Conservation (phyloP, 2,797 vertebrate species). For the Ataeniobius toweri region DNA sequence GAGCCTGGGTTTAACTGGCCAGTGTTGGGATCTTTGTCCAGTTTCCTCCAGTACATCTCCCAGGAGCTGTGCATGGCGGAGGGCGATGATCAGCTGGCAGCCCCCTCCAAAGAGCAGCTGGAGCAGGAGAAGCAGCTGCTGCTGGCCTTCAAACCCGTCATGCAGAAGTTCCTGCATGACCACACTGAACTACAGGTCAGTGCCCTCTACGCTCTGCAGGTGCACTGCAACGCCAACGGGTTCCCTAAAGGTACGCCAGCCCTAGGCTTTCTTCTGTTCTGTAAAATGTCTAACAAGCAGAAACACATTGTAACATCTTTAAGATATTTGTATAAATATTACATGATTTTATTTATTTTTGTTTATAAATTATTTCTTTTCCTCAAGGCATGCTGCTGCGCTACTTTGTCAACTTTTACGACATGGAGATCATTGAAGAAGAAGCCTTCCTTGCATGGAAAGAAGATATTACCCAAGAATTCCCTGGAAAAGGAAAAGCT, state of each 20-base stretch:
- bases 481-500: conserved; percentile 99
- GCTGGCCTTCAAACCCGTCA: conserved; percentile 96
- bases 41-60: conserved; percentile 98
- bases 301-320: no score
- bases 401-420: conserved; percentile 98
- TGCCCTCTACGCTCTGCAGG: conserved; percentile 96
- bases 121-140: conserved; percentile 96
- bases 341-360: neutral
- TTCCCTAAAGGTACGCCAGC: conserved; percentile 92
- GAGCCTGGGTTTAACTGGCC: neutral
- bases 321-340: neutral
- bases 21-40: conserved; percentile 41
- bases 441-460: conserved; percentile 99
- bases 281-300: neutral
- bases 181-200: conserved; percentile 98
- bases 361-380: neutral
- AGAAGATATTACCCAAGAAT: conserved; percentile 99
- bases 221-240: conserved; percentile 92
- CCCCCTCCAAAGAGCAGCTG: conserved; percentile 93
- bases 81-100: conserved; percentile 87
- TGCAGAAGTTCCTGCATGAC: conserved; percentile 99
- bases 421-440: conserved; percentile 99
- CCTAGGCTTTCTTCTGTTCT: neutral
- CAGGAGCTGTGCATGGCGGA: conserved; percentile 91
- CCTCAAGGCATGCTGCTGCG: conserved; percentile 94